Base-by-base conservation (phyloP, 53 echinoderm and acorn worm species). In the Stichopus horrens region DNA sequence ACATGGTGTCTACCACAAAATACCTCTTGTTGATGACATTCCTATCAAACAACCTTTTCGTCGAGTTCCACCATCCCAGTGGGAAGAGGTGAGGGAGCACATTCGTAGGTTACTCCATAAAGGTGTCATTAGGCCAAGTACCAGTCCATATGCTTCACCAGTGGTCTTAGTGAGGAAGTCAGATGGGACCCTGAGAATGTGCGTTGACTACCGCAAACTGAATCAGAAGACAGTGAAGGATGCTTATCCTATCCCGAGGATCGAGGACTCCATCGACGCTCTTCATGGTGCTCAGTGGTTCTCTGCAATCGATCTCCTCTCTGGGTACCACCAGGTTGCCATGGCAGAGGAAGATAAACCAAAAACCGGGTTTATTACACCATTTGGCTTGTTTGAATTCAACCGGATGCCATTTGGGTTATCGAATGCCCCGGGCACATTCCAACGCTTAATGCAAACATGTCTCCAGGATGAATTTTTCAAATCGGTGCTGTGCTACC, bases 21-120 rank as follows among this genome's bases (percentile, higher is more conserved):
- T 81, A 54, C 82, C 55, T 54, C 55, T n/a, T 5, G 21, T 53
- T 16, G 82, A 81, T 54, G 55, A 81, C 5, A n/a, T 56, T 52
- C 82, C 82, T 56, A 54, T 81, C 55, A 81, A 55, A 67, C 85
- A 75, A 67, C 84, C 91, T 7, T 91, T 88, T 18, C 88, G 85
- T 21, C 76, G 89, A 5, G 88, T 91, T 58, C 91, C 89, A 18
- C 91, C 84, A 20, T 73, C 83, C 54, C 91, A 88, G 56, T 85
- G 73, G 57, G 91, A 91, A 65, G 91, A 91, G 23, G 91, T 91
- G 14, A 88, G 88, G 58, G 88, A 88, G 57, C 91, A 91, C 63
- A 91, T 91, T 54, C 52, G 83, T 7, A 78, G 81, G 37, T 81
- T 91, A 7, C 88, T 91, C 19, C 57, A 88, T 16, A 71, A 80